These are phyloP conservation scores for Rhadinocentrus ornatus DNA, from an alignment of 2,797 vertebrate genomes.

Conservation along the genomic window DNA sequence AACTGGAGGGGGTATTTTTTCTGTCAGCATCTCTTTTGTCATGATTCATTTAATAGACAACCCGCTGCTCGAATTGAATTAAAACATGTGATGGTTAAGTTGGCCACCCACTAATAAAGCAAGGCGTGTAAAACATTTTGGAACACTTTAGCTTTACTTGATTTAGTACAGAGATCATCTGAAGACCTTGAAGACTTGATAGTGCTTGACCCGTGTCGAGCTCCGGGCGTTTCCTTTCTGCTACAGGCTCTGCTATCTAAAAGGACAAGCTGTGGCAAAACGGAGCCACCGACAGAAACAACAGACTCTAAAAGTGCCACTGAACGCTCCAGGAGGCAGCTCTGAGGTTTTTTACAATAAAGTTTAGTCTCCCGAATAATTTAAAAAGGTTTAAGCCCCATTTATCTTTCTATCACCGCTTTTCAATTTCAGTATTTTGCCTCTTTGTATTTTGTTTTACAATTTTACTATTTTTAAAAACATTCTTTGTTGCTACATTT, in stretches of 20 bases:
- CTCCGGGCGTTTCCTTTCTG: slow-evolving; percentile 51
- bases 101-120: not conserved
- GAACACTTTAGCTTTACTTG: not conserved
- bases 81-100: not conserved
- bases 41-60: slow-evolving; percentile 24
- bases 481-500: not conserved
- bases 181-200: slow-evolving; percentile 19
- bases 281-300: slow-evolving; percentile 58
- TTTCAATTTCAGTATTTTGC: not conserved
- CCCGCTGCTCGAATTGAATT: slow-evolving; percentile 13
- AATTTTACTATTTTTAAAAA: not conserved
- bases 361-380: slow-evolving; percentile 63
- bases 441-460: not conserved
- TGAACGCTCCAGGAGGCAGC: slow-evolving; percentile 68
- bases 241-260: slow-evolving; percentile 37
- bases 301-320: slow-evolving; percentile 72
- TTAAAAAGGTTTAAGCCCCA: slow-evolving; percentile 8
- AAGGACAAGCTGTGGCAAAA: slow-evolving; percentile 58
- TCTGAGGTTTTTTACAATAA: slow-evolving; percentile 48
- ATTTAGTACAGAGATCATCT: not conserved
- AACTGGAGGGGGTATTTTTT: slow-evolving; percentile 20
- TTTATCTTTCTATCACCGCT: not conserved
- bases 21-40: not conserved
- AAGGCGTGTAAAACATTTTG: not conserved
- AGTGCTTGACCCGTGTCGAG: slow-evolving; percentile 49